Percentiles rank a stretch among this genome's conserved stretches.
These are phyloP conservation scores for Crotalus tigris DNA, from an alignment of 2,113 vertebrate species.

Conservation along the genomic window DNA sequence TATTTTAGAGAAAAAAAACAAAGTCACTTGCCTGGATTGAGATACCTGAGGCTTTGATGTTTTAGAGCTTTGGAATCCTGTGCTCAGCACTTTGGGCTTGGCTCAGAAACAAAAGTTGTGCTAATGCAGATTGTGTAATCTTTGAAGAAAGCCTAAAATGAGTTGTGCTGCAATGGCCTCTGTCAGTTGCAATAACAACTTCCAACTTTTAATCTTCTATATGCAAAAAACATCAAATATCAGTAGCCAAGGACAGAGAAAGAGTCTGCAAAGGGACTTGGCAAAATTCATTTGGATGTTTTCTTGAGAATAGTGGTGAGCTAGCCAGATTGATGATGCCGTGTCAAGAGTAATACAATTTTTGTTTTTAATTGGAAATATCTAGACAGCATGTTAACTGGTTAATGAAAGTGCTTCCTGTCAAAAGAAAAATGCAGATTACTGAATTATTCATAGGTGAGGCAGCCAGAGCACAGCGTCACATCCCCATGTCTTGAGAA, in stretches of 20 bases:
- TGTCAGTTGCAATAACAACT: background rate
- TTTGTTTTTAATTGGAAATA: constrained; percentile 2
- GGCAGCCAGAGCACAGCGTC: background rate
- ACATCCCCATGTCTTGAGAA: background rate
- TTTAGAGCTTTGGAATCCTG: background rate
- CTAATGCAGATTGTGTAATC: background rate
- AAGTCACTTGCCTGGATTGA: background rate
- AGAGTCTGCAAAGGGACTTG: background rate
- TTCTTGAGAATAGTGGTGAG: background rate
- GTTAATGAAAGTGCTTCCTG: background rate
- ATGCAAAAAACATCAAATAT: background rate
- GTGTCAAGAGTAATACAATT: background rate
- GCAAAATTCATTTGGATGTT: background rate
- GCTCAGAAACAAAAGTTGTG: background rate
- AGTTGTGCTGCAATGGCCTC: background rate
- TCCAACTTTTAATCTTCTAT: background rate
- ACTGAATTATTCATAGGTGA: background rate
- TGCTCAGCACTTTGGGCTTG: background rate
- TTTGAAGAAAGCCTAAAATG: background rate
- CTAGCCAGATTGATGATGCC: background rate
- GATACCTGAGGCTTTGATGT: background rate
- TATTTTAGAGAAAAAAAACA: background rate
- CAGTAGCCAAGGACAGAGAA: too few species aligned
- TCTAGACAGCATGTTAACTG: background rate
- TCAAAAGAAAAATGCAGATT: background rate